Evolutionary conservation across 2,113 vertebrate species (phyloP).

Genomic region (Hystrix cristata): DNA sequence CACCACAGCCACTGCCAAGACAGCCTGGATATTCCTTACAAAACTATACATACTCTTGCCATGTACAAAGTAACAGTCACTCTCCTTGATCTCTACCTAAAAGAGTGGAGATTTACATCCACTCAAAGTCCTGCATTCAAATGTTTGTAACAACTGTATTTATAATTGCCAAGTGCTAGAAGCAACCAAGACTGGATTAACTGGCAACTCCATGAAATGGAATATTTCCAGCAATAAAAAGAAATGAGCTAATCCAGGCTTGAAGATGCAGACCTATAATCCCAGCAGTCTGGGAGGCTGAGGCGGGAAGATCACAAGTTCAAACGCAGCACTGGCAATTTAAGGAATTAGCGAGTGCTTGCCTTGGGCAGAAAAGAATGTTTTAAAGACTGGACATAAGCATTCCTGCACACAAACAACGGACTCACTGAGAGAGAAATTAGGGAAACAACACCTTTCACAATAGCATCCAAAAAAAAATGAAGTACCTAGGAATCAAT

Average conservation of each 20-base stretch:
- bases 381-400: not conserved
- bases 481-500: too few species aligned
- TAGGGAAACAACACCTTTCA: too few species aligned
- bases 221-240: not conserved
- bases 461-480: too few species aligned
- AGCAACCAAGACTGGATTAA: not conserved
- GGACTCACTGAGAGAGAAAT: too few species aligned
- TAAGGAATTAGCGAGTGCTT: not conserved
- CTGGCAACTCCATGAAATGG: not conserved
- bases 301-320: not conserved
- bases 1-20: fast-evolving
- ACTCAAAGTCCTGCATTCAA: not conserved
- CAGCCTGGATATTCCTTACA: not conserved
- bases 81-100: too few species aligned
- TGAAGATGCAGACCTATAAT: not conserved
- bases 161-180: not conserved
- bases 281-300: not conserved
- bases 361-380: not conserved
- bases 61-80: fast-evolving
- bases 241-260: not conserved
- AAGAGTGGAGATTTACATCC: not conserved
- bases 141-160: not conserved
- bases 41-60: not conserved
- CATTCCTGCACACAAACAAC: too few species aligned
- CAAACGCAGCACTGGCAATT: not conserved